phyloP scores from a whole-genome alignment of 2,797 vertebrate genomes.

The Poecilia velifera region DNA sequence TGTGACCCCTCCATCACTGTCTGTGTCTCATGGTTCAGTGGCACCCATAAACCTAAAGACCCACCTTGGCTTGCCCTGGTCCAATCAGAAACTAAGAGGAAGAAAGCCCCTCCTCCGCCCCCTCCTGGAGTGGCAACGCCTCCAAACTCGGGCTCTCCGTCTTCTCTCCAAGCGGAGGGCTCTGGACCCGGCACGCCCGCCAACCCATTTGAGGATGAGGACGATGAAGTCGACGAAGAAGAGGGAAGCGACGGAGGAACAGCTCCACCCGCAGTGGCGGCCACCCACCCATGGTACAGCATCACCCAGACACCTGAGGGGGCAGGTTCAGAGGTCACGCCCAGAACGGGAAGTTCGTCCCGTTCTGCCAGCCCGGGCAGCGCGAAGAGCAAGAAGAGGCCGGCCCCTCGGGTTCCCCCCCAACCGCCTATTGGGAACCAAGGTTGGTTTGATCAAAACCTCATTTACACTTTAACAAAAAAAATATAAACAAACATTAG shows the following conservation, averaged over 20 bases:
- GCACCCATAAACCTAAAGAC: conserved; percentile 86
- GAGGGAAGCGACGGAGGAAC: conserved; percentile 59
- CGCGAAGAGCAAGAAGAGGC: conserved; percentile 87
- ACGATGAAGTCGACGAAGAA: conserved; percentile 65
- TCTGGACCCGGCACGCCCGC: conserved; percentile 74
- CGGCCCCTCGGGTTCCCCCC: conserved; percentile 85
- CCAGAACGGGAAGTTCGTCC: conserved; percentile 69
- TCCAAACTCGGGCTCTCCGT: conserved; percentile 72
- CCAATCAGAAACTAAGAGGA: conserved; percentile 90
- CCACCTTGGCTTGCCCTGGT: conserved; percentile 96
- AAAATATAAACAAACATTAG: not conserved
- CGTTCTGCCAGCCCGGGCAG: conserved; percentile 76
- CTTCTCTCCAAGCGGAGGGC: conserved; percentile 87
- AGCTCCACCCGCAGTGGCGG: conserved; percentile 62
- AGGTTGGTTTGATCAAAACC: conserved; percentile 67
- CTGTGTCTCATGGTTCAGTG: conserved; percentile 72
- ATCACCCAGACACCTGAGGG: conserved; percentile 79
- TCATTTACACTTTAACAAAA: not conserved
- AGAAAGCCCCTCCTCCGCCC: conserved; percentile 87
- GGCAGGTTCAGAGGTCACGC: conserved; percentile 59
- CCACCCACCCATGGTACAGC: conserved; percentile 93
- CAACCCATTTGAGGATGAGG: conserved; percentile 92
- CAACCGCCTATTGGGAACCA: conserved; percentile 77
- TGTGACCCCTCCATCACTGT: conserved; percentile 62
- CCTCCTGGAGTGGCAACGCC: conserved; percentile 58